Percentiles rank a stretch among this genome's conserved stretches.
Evolutionary conservation across 2,888 invertebrate genomes (phyloP).

Genomic region (Helleia helle): DNA sequence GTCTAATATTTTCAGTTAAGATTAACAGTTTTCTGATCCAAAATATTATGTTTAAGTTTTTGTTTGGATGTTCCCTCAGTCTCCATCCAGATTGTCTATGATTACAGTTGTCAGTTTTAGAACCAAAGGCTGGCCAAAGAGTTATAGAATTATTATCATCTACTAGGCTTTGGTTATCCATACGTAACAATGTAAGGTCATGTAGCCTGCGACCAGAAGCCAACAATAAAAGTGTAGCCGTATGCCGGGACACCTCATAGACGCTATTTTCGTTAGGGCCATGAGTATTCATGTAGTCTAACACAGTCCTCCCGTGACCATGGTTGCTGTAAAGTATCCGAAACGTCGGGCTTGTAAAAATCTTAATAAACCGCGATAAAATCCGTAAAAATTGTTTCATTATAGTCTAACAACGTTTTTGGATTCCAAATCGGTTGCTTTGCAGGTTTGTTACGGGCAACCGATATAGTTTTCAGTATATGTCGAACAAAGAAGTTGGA

Average conservation of each 20-base stretch:
- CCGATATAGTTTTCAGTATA: too few relatives aligned
- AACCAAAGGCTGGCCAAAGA: constrained; percentile 19
- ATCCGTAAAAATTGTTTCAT: too few relatives aligned
- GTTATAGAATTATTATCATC: constrained; percentile 15
- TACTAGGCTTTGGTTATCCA: constrained; percentile 13
- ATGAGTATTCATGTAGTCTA: background rate
- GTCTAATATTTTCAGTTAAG: too few relatives aligned
- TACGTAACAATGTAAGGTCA: constrained; percentile 18
- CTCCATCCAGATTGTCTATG: constrained; percentile 18
- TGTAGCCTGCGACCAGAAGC: constrained; percentile 21
- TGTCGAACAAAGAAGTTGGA: too few relatives aligned
- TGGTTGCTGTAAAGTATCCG: too few relatives aligned
- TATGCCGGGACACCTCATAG: constrained; percentile 11
- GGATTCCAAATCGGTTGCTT: constrained; percentile 17
- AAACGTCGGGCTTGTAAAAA: too few relatives aligned
- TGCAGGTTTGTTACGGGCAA: background rate
- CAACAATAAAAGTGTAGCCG: too few relatives aligned
- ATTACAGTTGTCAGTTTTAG: constrained; percentile 18
- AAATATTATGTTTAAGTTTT: constrained; percentile 13
- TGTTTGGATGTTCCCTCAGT: constrained; percentile 9
- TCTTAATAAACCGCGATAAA: too few relatives aligned
- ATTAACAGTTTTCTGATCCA: too few relatives aligned
- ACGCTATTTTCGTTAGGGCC: constrained; percentile 10
- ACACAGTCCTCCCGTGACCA: too few relatives aligned
- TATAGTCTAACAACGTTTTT: constrained; percentile 7